Conservation (phyloP, 2,113 vertebrate genomes). For the Python bivittatus region DNA sequence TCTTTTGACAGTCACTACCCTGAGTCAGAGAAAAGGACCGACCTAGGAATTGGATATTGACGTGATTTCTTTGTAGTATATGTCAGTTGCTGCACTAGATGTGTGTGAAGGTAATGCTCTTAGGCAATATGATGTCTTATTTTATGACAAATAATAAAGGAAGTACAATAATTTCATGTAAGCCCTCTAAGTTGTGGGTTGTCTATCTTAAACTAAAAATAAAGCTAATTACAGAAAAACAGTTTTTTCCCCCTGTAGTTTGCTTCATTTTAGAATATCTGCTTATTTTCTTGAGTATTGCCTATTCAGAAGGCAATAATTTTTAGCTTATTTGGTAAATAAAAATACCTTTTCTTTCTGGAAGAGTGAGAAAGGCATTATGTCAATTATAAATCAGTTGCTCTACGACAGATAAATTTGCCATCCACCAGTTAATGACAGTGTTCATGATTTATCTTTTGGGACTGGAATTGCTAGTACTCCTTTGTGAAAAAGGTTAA, state of each 20-base stretch:
- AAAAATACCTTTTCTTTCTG: neutral
- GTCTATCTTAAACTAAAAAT: neutral
- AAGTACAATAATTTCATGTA: neutral
- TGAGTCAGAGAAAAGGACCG: neutral
- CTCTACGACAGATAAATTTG: conserved; percentile 2
- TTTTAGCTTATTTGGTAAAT: conserved; percentile 1
- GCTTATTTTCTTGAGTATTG: neutral
- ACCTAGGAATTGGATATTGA: neutral
- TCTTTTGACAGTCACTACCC: neutral
- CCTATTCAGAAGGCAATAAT: neutral
- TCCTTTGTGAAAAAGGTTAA: conserved; percentile 40
- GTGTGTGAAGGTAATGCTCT: neutral
- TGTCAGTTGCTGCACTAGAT: conserved; percentile 16
- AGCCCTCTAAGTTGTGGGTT: neutral
- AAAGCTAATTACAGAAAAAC: neutral
- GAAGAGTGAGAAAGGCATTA: neutral
- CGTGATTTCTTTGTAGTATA: neutral
- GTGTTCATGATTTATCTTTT: conserved; percentile 1
- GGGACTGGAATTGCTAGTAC: conserved; percentile 29
- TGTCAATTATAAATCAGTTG: neutral
- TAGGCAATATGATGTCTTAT: neutral
- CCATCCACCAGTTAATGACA: neutral
- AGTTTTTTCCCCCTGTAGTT: neutral
- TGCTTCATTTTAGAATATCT: neutral
- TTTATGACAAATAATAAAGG: neutral